These are phyloP conservation scores for Xestia sexstrigata DNA, from an alignment of 2,888 invertebrate genomes.

Conservation along the genomic window DNA sequence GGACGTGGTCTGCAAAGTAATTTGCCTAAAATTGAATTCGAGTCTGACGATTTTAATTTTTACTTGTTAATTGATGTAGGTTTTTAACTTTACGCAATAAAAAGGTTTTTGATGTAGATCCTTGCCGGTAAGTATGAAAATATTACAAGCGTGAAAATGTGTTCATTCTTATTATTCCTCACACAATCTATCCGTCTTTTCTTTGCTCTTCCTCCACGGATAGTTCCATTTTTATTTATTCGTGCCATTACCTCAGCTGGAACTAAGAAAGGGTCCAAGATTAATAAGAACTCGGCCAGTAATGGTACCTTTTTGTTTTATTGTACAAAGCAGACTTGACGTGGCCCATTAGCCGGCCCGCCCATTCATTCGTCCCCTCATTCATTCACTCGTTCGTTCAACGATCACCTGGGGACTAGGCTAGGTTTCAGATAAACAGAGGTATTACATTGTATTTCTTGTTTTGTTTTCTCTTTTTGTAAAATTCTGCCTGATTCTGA, in stretches of 20 bases:
- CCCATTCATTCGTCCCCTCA: constrained; percentile 82
- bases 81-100: background rate
- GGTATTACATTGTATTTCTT: constrained; percentile 75
- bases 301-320: constrained; percentile 86
- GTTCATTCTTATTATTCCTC: background rate
- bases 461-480: constrained; percentile 61
- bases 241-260: constrained; percentile 58
- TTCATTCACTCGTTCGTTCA: constrained; percentile 81
- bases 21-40: background rate
- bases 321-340: constrained; percentile 82
- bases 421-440: constrained; percentile 79
- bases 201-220: constrained; percentile 12
- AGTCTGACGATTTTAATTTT: background rate
- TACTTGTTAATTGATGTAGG: background rate
- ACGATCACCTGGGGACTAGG: constrained; percentile 86
- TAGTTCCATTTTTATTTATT: constrained; percentile 63
- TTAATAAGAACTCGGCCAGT: constrained; percentile 74
- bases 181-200: background rate
- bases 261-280: constrained; percentile 65
- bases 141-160: background rate
- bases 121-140: background rate
- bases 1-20: background rate
- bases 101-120: background rate
- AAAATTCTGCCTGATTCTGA: constrained; percentile 25
- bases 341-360: constrained; percentile 82